phyloP scores from a whole-genome alignment of 1,140 invertebrate species.

The Drusus annulatus region DNA sequence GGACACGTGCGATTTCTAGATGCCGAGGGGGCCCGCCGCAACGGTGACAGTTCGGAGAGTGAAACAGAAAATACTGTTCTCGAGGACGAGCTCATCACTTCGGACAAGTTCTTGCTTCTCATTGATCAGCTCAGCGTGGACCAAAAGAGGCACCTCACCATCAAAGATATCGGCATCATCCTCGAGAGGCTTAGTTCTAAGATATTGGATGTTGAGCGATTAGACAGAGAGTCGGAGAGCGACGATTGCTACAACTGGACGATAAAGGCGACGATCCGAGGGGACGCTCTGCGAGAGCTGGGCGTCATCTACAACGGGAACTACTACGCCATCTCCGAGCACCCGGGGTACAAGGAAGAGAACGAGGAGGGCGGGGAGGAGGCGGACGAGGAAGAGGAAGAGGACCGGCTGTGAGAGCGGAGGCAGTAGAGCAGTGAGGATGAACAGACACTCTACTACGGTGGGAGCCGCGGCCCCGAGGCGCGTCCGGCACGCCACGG shows the following conservation, averaged over 20 bases:
- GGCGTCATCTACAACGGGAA: slow-evolving; percentile 96
- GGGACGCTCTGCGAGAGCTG: slow-evolving; percentile 89
- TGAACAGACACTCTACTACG: background rate
- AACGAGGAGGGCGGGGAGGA: slow-evolving; percentile 86
- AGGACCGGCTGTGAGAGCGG: slow-evolving; percentile 82
- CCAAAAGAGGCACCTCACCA: slow-evolving; percentile 90
- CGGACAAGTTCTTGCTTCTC: slow-evolving; percentile 91
- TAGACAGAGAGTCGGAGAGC: slow-evolving; percentile 91
- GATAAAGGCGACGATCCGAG: slow-evolving; percentile 92
- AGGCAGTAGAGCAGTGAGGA: slow-evolving; percentile 65
- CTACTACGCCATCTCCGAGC: slow-evolving; percentile 95
- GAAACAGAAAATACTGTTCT: slow-evolving; percentile 94
- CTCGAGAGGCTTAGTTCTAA: slow-evolving; percentile 92
- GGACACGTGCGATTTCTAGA: slow-evolving; percentile 84
- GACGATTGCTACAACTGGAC: slow-evolving; percentile 96
- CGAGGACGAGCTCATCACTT: slow-evolving; percentile 89
- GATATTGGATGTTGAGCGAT: slow-evolving; percentile 92
- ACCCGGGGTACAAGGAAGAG: slow-evolving; percentile 92
- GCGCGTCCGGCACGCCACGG: slow-evolving; percentile 59
- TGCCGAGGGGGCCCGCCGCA: slow-evolving; percentile 75
- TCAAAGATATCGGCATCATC: slow-evolving; percentile 96
- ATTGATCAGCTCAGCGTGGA: slow-evolving; percentile 94
- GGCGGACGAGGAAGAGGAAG: slow-evolving; percentile 84
- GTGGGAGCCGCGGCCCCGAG: background rate
- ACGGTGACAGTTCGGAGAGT: slow-evolving; percentile 90